phyloP scores from a whole-genome alignment of 2,113 vertebrate genomes.

The Smithornis capensis region DNA sequence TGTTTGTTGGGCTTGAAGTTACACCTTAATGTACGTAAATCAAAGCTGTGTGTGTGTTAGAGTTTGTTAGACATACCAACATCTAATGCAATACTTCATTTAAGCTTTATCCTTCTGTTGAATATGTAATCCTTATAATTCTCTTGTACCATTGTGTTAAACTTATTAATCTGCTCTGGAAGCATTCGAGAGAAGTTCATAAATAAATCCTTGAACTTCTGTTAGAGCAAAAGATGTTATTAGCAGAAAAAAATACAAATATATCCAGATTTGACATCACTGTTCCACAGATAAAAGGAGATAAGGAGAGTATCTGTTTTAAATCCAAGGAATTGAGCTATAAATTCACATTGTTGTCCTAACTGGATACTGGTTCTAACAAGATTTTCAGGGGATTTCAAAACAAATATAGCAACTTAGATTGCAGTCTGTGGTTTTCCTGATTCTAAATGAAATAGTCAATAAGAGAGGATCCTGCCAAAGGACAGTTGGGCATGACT shows the following conservation, averaged over 20 bases:
- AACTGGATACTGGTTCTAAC: neutral
- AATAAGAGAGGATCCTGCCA: neutral
- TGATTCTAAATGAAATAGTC: neutral
- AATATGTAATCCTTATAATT: neutral
- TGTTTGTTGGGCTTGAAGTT: neutral
- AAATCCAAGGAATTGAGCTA: neutral
- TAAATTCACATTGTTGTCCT: neutral
- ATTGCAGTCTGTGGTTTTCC: neutral
- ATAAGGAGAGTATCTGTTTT: neutral
- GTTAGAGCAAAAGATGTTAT: neutral
- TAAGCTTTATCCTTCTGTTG: neutral
- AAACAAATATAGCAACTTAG: neutral
- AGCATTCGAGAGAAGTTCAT: neutral
- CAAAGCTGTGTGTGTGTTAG: neutral
- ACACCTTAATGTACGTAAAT: too few relatives aligned
- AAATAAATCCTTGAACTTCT: neutral
- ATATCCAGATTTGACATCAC: neutral
- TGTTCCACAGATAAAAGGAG: neutral
- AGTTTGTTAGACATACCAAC: neutral
- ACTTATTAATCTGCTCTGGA: neutral
- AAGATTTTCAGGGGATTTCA: neutral
- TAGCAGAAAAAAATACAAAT: neutral
- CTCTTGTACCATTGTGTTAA: accelerated
- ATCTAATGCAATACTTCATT: neutral
- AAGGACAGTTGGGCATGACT: neutral